Conservation (phyloP, 2,113 vertebrate species). For the Oreocharis arfaki region DNA sequence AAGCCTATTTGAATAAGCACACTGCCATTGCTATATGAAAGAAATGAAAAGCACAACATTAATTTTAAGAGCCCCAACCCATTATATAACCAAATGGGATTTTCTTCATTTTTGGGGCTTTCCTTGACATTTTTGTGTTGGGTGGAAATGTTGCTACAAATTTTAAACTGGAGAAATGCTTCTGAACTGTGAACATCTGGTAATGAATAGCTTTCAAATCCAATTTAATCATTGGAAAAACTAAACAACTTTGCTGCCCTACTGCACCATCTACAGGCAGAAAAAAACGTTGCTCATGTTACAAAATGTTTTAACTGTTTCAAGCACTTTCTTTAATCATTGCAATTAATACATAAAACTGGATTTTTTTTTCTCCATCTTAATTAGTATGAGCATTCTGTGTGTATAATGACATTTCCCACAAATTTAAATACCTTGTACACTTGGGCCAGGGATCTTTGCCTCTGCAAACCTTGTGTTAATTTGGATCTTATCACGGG, state of each 20-base stretch:
- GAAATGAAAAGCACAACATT: not conserved
- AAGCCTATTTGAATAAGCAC: not conserved
- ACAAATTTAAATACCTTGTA: not conserved
- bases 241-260: not conserved
- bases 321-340: not conserved
- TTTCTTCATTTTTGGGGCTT: not conserved
- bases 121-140: not conserved
- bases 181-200: not conserved
- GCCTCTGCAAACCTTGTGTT: not conserved
- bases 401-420: not conserved
- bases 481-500: not conserved
- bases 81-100: not conserved
- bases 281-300: accelerated
- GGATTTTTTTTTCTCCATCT: not conserved
- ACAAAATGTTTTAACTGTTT: not conserved
- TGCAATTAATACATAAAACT: not conserved
- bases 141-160: not conserved
- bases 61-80: not conserved
- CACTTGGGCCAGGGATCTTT: not conserved
- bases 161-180: not conserved
- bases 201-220: not conserved
- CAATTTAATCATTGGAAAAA: not conserved
- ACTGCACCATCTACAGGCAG: constrained; percentile 58
- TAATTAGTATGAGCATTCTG: not conserved
- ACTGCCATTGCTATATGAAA: not conserved